Conservation (phyloP, 2,888 invertebrate species). For the Thera obeliscata region DNA sequence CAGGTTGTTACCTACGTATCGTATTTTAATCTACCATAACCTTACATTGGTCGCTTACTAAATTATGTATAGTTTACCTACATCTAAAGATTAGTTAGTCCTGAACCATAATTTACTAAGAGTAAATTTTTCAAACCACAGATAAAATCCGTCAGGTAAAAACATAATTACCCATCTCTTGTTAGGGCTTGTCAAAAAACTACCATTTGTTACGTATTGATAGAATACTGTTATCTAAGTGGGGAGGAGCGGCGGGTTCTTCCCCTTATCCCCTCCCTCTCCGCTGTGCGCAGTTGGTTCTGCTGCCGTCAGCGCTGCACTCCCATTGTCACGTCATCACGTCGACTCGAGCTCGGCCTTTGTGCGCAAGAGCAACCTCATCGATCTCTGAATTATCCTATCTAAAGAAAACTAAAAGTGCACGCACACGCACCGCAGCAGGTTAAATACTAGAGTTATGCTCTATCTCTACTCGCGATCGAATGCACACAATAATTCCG, state of each 20-base stretch:
- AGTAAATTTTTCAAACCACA: too few species aligned
- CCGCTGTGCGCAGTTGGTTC: slow-evolving; percentile 45
- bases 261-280: slow-evolving; percentile 19
- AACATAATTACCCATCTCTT: too few species aligned
- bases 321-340: slow-evolving; percentile 25
- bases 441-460: slow-evolving; percentile 33
- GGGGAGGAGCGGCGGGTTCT: slow-evolving; percentile 34
- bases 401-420: slow-evolving; percentile 29
- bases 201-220: too few species aligned
- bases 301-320: slow-evolving; percentile 36
- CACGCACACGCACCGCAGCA: slow-evolving; percentile 42
- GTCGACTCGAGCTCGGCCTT: slow-evolving; percentile 42
- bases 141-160: too few species aligned
- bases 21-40: too few species aligned
- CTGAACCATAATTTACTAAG: too few species aligned
- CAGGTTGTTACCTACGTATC: too few species aligned
- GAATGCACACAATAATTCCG: slow-evolving; percentile 34
- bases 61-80: too few species aligned
- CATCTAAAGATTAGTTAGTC: too few species aligned
- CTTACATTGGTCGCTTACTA: too few species aligned
- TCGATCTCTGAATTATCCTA: slow-evolving; percentile 39
- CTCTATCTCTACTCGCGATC: slow-evolving; percentile 37
- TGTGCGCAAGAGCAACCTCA: slow-evolving; percentile 37
- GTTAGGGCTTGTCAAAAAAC: too few species aligned
- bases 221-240: slow-evolving; percentile 74